Evolutionary conservation across 2,888 invertebrate species (phyloP), one percentile per base, ranked within the genome.

Genomic region (Temnothorax ravouxi): DNA sequence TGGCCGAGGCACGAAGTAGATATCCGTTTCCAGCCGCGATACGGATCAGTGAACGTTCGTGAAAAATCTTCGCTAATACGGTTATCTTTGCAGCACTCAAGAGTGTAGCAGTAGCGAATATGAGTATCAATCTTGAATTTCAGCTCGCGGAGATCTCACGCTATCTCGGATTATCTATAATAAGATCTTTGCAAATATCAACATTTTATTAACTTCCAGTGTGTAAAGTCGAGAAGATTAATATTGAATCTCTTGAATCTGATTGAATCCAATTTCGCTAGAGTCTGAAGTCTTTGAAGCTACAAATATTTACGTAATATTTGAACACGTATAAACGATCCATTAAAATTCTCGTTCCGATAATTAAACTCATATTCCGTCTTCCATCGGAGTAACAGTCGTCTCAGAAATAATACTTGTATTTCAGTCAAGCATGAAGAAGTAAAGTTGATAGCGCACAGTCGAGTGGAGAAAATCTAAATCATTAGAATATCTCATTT

Each of bases 31-130:
- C 25, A 72, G 59, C 38, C 59, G 79, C 47, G 79, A 80, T 80
- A 80, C 71, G 79, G 71, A 79, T 79, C 79, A 71, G 79, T 34
- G 79, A 59, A 34, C 74, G 47, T 72, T 47, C 79, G 13, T 80
- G 79, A 80, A 80, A 80, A 80, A 72, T 80, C 59, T 59, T 72
- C 13, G 72, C 59, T 80, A 80, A 80, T 80, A 61, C 72, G 79
- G 47, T 80, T 80, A 80, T 72, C 72, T 59, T 59, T 61, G 69
- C 29, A 9, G 34, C 25, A 13, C 29, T 59, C 59, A 59, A 5
- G 71, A 44, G 59, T 44, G 8, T 21, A 34, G 34, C 38, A 18
- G 29, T 29, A 29, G 29, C 21, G 59, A 76, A 64, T 50, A 41
- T 25, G 21, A 76, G 64, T 64, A 64, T 76, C 76, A 64, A 76